Percentiles rank a stretch among this genome's conserved stretches.
These are phyloP conservation scores for Parnassius smintheus DNA, from an alignment of 2,888 invertebrate genomes.

Conservation along the genomic window DNA sequence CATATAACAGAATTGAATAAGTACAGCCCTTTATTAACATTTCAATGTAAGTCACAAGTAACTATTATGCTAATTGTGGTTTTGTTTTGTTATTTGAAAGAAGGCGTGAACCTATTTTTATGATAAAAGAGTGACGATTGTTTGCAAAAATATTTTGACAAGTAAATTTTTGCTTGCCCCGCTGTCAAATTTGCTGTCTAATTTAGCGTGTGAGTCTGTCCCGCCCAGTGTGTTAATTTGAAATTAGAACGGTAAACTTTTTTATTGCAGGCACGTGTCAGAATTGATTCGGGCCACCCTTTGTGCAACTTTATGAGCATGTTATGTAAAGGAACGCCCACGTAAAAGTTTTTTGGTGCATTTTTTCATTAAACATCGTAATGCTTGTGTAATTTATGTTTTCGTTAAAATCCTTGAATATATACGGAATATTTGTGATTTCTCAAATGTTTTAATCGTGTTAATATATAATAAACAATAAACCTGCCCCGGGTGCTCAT, in stretches of 20 bases:
- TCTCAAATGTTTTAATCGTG: no score
- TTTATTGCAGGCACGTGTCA: slow-evolving; percentile 71
- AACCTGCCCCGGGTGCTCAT: no score
- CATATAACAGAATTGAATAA: background rate
- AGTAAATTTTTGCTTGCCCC: slow-evolving; percentile 67
- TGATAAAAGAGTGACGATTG: slow-evolving; percentile 60
- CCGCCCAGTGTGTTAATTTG: slow-evolving; percentile 65
- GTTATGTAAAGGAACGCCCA: slow-evolving; percentile 12
- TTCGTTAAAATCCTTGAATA: no score
- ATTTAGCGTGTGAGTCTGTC: slow-evolving; percentile 56
- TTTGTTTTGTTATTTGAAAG: slow-evolving; percentile 69
- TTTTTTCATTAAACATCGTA: background rate
- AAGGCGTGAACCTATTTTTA: slow-evolving; percentile 51
- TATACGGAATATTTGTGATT: no score
- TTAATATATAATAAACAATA: no score
- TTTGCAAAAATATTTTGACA: slow-evolving; percentile 81
- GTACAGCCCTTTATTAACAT: slow-evolving; percentile 27
- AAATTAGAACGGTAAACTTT: slow-evolving; percentile 71
- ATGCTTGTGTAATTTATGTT: no score
- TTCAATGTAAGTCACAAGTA: slow-evolving; percentile 48
- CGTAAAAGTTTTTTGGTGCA: background rate
- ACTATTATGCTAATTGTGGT: slow-evolving; percentile 80
- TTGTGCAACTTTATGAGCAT: slow-evolving; percentile 11
- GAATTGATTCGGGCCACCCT: slow-evolving; percentile 30
- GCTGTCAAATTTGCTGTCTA: slow-evolving; percentile 71